A percentile compares a stretch with the other conserved stretches of the same genome.
phyloP scores from a whole-genome alignment of 2,888 invertebrate genomes.

The Drosophila meridiana region DNA sequence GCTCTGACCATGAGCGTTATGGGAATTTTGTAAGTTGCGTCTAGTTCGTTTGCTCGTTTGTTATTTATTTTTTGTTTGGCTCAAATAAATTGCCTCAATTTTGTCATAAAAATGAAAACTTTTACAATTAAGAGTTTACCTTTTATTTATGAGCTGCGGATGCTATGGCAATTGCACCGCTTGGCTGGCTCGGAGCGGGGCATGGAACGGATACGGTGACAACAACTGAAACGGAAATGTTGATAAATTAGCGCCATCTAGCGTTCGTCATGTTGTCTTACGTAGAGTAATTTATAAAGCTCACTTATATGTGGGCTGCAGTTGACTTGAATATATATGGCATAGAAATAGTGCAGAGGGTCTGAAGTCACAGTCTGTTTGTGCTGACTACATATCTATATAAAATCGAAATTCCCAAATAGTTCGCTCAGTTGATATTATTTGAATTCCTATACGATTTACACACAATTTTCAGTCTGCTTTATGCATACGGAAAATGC shows the following conservation, averaged over 20 bases:
- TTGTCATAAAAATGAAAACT: slow-evolving; percentile 74
- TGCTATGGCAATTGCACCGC: slow-evolving; percentile 42
- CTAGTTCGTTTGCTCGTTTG: slow-evolving; percentile 9
- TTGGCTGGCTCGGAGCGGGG: not conserved
- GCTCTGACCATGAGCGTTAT: slow-evolving; percentile 42
- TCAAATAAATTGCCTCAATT: slow-evolving; percentile 66
- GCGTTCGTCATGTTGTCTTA: not conserved
- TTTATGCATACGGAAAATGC: slow-evolving; percentile 5
- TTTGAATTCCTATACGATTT: not conserved
- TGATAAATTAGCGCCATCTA: slow-evolving; percentile 46
- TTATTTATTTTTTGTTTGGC: not conserved
- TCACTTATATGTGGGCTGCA: slow-evolving; percentile 1
- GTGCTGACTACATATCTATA: not conserved
- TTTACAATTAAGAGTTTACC: slow-evolving; percentile 66
- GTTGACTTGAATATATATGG: not conserved
- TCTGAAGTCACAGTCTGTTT: not conserved
- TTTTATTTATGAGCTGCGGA: slow-evolving; percentile 63
- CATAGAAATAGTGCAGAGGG: not conserved
- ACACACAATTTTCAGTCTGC: not conserved
- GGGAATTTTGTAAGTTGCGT: slow-evolving; percentile 25
- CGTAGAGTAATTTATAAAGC: slow-evolving; percentile 11
- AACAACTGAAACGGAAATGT: slow-evolving; percentile 34
- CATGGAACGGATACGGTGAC: slow-evolving; percentile 20
- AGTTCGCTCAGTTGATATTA: slow-evolving; percentile 1
- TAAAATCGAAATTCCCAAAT: not conserved